These are phyloP conservation scores for Melanotaenia pygmaea DNA, from an alignment of 2,797 vertebrate species.

Conservation along the genomic window DNA sequence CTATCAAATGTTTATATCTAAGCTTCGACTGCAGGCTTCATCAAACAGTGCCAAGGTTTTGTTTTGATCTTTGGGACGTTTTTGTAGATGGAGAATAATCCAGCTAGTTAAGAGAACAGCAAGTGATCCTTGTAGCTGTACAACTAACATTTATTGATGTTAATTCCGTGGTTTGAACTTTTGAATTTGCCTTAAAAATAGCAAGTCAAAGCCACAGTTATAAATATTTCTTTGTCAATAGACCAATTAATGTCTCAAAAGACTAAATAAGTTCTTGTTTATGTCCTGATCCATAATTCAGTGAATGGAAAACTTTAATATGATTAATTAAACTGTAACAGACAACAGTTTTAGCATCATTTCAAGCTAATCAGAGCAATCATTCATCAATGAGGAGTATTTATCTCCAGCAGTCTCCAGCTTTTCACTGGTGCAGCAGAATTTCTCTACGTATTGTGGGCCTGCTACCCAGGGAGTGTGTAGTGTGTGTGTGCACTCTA, in stretches of 20 bases:
- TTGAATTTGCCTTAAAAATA: background rate
- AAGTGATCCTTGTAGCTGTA: background rate
- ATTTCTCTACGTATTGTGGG: slow-evolving; percentile 61
- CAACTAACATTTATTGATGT: background rate
- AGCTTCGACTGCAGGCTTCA: background rate
- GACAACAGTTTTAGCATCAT: slow-evolving; percentile 20
- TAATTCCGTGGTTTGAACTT: background rate
- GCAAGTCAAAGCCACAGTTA: background rate
- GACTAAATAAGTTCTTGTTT: background rate
- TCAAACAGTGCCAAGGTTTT: background rate
- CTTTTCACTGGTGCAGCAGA: slow-evolving; percentile 66
- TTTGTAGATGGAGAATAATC: background rate
- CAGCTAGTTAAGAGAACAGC: background rate
- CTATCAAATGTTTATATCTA: background rate
- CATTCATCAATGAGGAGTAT: slow-evolving; percentile 71
- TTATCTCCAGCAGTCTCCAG: slow-evolving; percentile 65
- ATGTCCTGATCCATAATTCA: background rate
- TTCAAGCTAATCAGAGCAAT: slow-evolving; percentile 64
- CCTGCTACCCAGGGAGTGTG: slow-evolving; percentile 58
- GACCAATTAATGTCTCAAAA: background rate
- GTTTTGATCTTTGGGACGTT: background rate
- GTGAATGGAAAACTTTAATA: background rate
- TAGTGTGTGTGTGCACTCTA: slow-evolving; percentile 29
- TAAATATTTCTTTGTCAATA: background rate
- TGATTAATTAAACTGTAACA: background rate